Conservation (phyloP, 1,140 invertebrate species). For the Leptinotarsa texana region DNA sequence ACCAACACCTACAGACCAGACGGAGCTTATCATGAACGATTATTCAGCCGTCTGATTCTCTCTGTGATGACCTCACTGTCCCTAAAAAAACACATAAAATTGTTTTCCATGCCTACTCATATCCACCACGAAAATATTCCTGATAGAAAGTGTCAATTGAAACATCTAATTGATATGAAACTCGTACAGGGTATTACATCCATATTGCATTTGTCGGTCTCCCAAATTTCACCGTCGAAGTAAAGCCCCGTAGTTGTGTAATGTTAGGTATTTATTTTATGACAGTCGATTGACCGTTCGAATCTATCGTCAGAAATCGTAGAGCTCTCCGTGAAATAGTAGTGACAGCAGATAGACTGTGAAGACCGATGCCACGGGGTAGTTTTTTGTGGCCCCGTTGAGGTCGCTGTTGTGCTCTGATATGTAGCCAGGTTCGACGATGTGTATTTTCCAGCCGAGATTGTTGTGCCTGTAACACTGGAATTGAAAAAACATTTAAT, state of each 20-base stretch:
- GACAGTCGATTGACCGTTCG: background rate
- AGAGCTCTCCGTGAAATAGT: background rate
- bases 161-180: conserved; percentile 22
- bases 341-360: background rate
- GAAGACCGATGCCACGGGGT: background rate
- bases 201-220: too few species aligned
- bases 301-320: conserved; percentile 7
- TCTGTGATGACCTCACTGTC: background rate
- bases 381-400: background rate
- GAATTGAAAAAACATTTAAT: conserved; percentile 32
- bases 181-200: background rate
- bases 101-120: background rate
- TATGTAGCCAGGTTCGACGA: conserved; percentile 70
- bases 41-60: background rate
- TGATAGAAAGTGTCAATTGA: background rate
- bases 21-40: too few species aligned
- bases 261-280: background rate
- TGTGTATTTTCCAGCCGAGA: conserved; percentile 91
- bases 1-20: too few species aligned
- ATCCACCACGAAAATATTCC: background rate
- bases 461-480: conserved; percentile 92
- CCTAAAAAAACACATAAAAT: background rate
- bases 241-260: background rate
- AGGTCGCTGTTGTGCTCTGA: conserved; percentile 38
- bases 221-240: too few species aligned